phyloP scores from a whole-genome alignment of 1,140 invertebrate species.

The Telenomus remus region DNA sequence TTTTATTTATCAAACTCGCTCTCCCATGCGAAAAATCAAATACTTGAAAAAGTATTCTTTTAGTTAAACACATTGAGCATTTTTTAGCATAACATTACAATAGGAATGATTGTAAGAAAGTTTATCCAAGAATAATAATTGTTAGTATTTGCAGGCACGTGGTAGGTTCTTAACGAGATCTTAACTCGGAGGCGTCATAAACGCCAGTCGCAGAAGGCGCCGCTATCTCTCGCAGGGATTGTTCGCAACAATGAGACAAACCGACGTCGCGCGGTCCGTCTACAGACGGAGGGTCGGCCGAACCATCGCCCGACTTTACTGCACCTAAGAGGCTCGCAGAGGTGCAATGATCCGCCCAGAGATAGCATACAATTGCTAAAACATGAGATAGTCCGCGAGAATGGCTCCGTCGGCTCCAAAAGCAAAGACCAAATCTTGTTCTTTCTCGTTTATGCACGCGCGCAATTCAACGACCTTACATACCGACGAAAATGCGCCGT shows the following conservation, averaged over 20 bases:
- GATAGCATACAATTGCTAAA: slow-evolving; percentile 69
- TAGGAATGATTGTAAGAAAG: no score
- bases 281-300: slow-evolving; percentile 7
- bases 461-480: slow-evolving; percentile 28
- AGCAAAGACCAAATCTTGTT: slow-evolving; percentile 15
- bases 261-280: slow-evolving; percentile 23
- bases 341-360: slow-evolving; percentile 67
- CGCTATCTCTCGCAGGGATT: slow-evolving; percentile 57
- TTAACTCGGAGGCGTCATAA: slow-evolving; percentile 71
- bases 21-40: no score
- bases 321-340: slow-evolving; percentile 71
- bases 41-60: no score
- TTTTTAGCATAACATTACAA: no score
- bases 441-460: slow-evolving; percentile 14
- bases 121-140: no score
- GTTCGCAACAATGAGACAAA: slow-evolving; percentile 70
- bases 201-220: slow-evolving; percentile 67
- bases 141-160: slow-evolving; percentile 28
- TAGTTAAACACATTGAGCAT: no score
- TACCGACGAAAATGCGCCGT: slow-evolving; percentile 41
- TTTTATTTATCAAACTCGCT: no score
- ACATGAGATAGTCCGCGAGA: slow-evolving; percentile 63
- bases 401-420: slow-evolving; percentile 37
- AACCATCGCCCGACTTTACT: slow-evolving; percentile 65
- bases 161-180: slow-evolving; percentile 65